These are phyloP conservation scores for Danionella dracula DNA, from an alignment of 2,797 vertebrate species.

Conservation along the genomic window DNA sequence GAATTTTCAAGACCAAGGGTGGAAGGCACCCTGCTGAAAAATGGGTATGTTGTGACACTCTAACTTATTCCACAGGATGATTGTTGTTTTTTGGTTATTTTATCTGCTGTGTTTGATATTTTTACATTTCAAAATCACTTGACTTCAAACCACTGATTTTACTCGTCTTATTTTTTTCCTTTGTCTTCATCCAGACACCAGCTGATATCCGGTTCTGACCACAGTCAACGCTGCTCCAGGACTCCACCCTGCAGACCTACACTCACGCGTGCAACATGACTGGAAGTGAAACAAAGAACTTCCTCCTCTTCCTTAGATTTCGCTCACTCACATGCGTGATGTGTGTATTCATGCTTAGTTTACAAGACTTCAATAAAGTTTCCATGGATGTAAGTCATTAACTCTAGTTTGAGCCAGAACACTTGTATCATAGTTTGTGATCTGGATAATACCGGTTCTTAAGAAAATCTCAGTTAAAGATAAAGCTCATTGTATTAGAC, in stretches of 20 bases:
- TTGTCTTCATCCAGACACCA: constrained; percentile 33
- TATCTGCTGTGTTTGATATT: not conserved
- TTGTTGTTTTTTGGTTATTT: too few species aligned
- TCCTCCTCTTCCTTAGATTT: constrained; percentile 36
- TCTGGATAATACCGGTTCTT: not conserved
- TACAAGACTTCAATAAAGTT: constrained; percentile 14
- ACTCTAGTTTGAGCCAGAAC: constrained; percentile 46
- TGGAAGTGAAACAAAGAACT: constrained; percentile 71
- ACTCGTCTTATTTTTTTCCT: not conserved
- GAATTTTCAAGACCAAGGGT: too few species aligned
- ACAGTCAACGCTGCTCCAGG: constrained; percentile 21
- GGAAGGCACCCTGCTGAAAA: too few species aligned
- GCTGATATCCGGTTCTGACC: constrained; percentile 36
- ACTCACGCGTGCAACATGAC: constrained; percentile 37
- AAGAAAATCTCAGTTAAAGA: too few species aligned
- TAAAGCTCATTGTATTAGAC: too few species aligned
- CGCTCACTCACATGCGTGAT: constrained; percentile 32
- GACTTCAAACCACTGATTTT: constrained; percentile 23
- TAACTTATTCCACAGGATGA: too few species aligned
- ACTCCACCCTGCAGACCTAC: constrained; percentile 11
- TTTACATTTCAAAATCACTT: not conserved
- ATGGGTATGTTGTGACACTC: too few species aligned
- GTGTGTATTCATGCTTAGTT: constrained; percentile 23
- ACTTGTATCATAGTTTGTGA: constrained; percentile 7
- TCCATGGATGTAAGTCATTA: constrained; percentile 33